Evolutionary conservation across 2,797 vertebrate genomes (phyloP).

Genomic region (Acanthornis magna): DNA sequence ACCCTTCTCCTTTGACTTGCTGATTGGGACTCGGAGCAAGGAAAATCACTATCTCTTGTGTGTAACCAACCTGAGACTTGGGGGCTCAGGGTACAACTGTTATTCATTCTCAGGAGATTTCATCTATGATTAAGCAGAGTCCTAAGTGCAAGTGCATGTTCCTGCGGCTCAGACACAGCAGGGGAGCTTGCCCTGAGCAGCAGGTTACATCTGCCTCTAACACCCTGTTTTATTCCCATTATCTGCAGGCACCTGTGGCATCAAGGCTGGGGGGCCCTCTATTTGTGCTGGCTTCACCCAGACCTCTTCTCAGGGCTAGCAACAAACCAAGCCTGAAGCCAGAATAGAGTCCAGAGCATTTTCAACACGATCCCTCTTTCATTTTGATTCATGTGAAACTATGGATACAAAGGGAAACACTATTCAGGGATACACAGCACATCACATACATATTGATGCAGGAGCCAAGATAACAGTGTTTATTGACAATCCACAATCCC

Average conservation of each 20-base stretch:
- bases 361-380: background rate
- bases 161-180: background rate
- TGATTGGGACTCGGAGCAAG: background rate
- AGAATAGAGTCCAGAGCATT: background rate
- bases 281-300: background rate
- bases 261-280: background rate
- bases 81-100: background rate
- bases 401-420: background rate
- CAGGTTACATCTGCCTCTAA: background rate
- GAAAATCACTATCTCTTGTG: background rate
- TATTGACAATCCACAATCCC: constrained; percentile 1
- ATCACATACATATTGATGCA: constrained; percentile 45
- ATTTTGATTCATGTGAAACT: background rate
- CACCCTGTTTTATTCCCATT: background rate
- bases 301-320: background rate
- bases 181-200: background rate
- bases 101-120: background rate
- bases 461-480: background rate
- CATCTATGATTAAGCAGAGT: background rate
- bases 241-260: background rate
- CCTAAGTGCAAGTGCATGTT: background rate
- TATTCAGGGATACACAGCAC: background rate
- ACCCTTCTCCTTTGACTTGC: background rate
- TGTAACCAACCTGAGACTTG: background rate
- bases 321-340: background rate